Evolutionary conservation across 2,888 invertebrate genomes (phyloP), one percentile per base, ranked within the genome.

Genomic region (Drosophila nigricruria): DNA sequence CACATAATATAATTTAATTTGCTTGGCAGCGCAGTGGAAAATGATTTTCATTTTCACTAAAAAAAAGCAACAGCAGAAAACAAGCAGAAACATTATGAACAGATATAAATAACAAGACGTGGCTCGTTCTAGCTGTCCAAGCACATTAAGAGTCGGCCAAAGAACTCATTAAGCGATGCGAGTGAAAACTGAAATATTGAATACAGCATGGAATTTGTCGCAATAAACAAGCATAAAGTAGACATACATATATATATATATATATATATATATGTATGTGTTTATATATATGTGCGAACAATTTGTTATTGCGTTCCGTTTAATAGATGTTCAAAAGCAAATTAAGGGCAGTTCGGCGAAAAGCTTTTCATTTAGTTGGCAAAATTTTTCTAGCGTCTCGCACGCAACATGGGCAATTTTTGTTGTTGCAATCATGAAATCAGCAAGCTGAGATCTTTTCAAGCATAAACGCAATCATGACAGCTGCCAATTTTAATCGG

Each of bases 401-500:
- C 68, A 59, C 53, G 67, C 64, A 69, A 52, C 57, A n/a, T 52
- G 52, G 27, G 45, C 58, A 59, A 70, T 70, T 70, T 71, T 73
- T 71, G 9, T 23, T 1, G 25, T n/a, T 65, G 70, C 63, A 76
- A 62, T 76, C 42, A 53, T 52, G 8, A 74, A 74, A 77, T 78
- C 75, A 43, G 65, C 68, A 57, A 60, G 47, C 58, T 53, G 5
- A 65, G 77, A 81, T 81, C 77, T 66, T 57, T 63, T 76, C 40
- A 43, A 73, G 73, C 79, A 73, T 71, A 79, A 74, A 74, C 60
- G 78, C 83, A 87, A 81, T 85, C 87, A 85, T 85, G 86, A 80
- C 87, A 85, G 88, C 88, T 87, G 86, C 77, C 86, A 82, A 80
- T 86, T 81, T 82, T 75, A 87, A 86, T 87, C 85, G 84, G 84